Base-by-base conservation (phyloP, 2,113 vertebrate species). In the Stigmatopora argus region DNA sequence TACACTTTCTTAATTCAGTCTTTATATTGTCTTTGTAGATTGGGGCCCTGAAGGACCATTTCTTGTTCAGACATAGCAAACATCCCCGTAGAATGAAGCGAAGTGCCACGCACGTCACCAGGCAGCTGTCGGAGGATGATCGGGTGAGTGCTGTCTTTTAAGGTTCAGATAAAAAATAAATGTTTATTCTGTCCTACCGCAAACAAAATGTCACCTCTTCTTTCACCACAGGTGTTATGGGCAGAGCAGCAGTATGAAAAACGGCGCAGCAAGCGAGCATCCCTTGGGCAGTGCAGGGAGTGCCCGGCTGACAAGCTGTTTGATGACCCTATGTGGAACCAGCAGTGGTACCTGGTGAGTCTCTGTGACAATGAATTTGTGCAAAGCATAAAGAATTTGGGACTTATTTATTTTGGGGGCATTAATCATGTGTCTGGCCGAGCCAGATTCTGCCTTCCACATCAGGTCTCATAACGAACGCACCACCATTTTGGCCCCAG, bases 261-360 rank as follows among this genome's bases (percentile, higher is more conserved):
- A 66, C 85, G 88, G 4, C 88, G 97, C 74, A 91, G 62, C 57
- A 98, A 97, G 72, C 91, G 96, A 34, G 92, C 90, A 0, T 65
- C 84, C 0, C 0, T 92, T 31, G 78, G 80, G 73, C 77, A 87
- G 65, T 94, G 92, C 71, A 74, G 71, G 58, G 87, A 91, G 53
- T 92, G 90, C 56, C 76, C 90, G 0, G 94, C 92, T 65, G 88
- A 93, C 70, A 92, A 94, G 66, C 92, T 97, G 72, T 99, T 99
- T 72, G 94, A 95, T 5, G 97, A 99, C 59, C 96, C 96, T 1
- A 96, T 99, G 97, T 99, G 96, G 96, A 94, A 92, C 78, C 93
- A 95, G 76, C 97, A 99, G 86, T 99, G 97, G 97, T 99, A 99
- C 73, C 85, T 99, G 93, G 96, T 99, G 89, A 93, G 95, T 86